Evolutionary conservation across 2,113 vertebrate species (phyloP).

Genomic region (Cyanoderma ruficeps): DNA sequence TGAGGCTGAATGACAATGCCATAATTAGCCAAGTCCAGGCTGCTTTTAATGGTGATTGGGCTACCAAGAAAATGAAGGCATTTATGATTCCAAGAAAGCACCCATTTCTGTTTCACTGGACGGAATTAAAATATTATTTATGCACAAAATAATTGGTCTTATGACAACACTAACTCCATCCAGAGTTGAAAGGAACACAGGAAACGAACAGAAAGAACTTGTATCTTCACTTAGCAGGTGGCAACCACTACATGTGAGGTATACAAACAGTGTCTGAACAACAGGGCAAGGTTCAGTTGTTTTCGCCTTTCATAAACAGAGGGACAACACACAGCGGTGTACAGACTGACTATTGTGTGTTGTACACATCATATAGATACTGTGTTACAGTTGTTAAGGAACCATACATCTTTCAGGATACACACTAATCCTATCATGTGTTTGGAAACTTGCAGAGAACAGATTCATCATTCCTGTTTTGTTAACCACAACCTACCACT

Average conservation of each 20-base stretch:
- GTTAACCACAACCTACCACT: neutral
- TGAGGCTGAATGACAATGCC: neutral
- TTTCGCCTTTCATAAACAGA: neutral
- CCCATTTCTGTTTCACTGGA: neutral
- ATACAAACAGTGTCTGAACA: neutral
- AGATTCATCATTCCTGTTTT: neutral
- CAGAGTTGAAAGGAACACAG: neutral
- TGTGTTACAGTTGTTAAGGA: neutral
- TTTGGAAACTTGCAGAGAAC: neutral
- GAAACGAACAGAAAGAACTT: neutral
- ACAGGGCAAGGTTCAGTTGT: neutral
- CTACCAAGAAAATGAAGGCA: neutral
- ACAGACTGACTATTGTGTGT: neutral
- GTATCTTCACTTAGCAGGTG: neutral
- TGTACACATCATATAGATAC: accelerated
- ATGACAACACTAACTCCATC: neutral
- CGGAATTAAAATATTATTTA: neutral
- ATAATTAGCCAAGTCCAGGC: neutral
- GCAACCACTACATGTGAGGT: neutral
- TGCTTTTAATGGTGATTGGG: neutral
- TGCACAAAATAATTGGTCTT: neutral
- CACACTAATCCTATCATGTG: neutral
- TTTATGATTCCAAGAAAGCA: neutral
- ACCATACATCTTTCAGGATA: neutral
- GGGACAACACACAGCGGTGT: neutral